phyloP scores from a whole-genome alignment of 2,797 vertebrate genomes.

The Gallinago stenura region DNA sequence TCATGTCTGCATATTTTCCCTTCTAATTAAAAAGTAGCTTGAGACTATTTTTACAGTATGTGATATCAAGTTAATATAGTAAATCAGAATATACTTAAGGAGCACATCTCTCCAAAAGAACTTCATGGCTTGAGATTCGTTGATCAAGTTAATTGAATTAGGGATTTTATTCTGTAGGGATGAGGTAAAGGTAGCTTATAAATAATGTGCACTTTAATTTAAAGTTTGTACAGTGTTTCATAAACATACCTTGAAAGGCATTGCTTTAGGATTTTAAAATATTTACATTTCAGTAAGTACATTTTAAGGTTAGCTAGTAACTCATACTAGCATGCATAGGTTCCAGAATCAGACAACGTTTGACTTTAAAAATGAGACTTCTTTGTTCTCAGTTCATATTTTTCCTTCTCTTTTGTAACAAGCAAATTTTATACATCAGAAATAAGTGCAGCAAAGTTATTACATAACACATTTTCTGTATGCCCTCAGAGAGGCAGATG shows the following conservation, averaged over 20 bases:
- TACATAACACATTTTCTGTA: background rate
- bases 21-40: conserved; percentile 59
- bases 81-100: conserved; percentile 16
- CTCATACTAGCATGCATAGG: background rate
- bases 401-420: background rate
- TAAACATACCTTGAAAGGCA: background rate
- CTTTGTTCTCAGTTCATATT: background rate
- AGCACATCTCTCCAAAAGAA: background rate
- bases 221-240: background rate
- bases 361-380: background rate
- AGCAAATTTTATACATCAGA: background rate
- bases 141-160: conserved; percentile 5
- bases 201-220: background rate
- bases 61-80: background rate
- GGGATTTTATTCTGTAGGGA: background rate
- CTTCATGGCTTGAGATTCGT: background rate
- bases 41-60: background rate
- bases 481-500: background rate
- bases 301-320: background rate
- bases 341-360: background rate
- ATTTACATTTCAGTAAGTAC: background rate
- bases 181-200: conserved; percentile 1
- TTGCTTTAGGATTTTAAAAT: background rate
- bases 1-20: conserved; percentile 27
- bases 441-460: background rate